These are phyloP conservation scores for Spodoptera picta DNA, from an alignment of 2,888 invertebrate species.

Conservation along the genomic window DNA sequence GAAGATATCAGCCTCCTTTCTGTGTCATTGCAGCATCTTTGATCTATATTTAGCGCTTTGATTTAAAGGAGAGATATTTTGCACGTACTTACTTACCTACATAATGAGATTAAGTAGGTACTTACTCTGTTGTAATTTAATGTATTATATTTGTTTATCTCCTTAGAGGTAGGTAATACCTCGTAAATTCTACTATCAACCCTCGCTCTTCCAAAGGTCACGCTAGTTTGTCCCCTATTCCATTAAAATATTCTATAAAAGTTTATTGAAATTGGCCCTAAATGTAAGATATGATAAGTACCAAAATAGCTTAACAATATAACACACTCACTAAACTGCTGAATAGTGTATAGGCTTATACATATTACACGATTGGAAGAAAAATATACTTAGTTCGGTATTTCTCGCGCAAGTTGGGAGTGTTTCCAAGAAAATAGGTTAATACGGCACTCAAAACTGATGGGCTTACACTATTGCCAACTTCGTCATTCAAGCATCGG, in stretches of 20 bases:
- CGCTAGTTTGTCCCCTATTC: too few relatives aligned
- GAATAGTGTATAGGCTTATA: slow-evolving; percentile 2
- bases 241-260: too few relatives aligned
- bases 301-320: too few relatives aligned
- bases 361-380: slow-evolving; percentile 19
- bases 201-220: too few relatives aligned
- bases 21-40: slow-evolving; percentile 18
- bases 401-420: slow-evolving; percentile 2
- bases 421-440: slow-evolving; percentile 49
- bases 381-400: slow-evolving; percentile 22
- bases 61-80: slow-evolving; percentile 15
- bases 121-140: too few relatives aligned
- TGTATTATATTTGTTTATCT: too few relatives aligned
- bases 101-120: too few relatives aligned
- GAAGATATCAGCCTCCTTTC: slow-evolving; percentile 36
- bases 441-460: slow-evolving; percentile 45
- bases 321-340: slow-evolving; percentile 3
- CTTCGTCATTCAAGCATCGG: slow-evolving; percentile 44
- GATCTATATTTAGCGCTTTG: slow-evolving; percentile 15
- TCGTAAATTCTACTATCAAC: too few relatives aligned
- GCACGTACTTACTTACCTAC: slow-evolving; percentile 3
- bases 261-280: too few relatives aligned
- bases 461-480: slow-evolving; percentile 54
- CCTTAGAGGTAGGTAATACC: too few relatives aligned
- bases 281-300: too few relatives aligned